phyloP scores from a whole-genome alignment of 2,113 vertebrate species.

The Oncorhynchus keta region DNA sequence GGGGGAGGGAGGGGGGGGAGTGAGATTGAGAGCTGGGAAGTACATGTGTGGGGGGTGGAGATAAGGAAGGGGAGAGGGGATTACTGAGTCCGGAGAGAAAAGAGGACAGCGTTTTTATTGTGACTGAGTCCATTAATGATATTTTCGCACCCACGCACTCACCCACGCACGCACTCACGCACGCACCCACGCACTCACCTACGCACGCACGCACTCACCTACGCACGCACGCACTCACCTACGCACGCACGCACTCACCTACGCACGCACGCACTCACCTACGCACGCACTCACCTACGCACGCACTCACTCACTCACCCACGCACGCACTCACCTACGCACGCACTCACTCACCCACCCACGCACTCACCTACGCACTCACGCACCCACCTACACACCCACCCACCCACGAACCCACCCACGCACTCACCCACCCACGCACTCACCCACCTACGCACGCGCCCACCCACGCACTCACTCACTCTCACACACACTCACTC shows the following conservation, averaged over 20 bases:
- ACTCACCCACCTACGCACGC: neutral
- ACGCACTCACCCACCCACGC: neutral
- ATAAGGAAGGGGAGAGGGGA: constrained; percentile 7
- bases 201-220: neutral
- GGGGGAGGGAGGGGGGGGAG: neutral
- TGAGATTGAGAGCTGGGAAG: constrained; percentile 16
- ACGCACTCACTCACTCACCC: too few species aligned
- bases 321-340: constrained; percentile 2
- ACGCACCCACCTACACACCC: too few species aligned
- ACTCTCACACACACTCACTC: neutral
- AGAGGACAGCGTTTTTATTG: constrained; percentile 19
- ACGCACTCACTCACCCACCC: neutral
- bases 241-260: neutral
- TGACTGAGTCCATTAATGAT: constrained; percentile 9
- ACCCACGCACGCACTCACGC: too few species aligned
- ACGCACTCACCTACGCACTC: neutral
- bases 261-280: too few species aligned
- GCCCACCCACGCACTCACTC: neutral
- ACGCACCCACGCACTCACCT: accelerated
- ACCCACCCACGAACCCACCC: too few species aligned
- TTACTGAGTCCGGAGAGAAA: constrained; percentile 2
- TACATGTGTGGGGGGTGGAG: neutral
- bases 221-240: neutral
- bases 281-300: too few species aligned
- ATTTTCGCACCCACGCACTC: neutral